A percentile compares a stretch with the other conserved stretches of the same genome.
Evolutionary conservation across 2,113 vertebrate genomes (phyloP).

Genomic region (Scophthalmus maximus): DNA sequence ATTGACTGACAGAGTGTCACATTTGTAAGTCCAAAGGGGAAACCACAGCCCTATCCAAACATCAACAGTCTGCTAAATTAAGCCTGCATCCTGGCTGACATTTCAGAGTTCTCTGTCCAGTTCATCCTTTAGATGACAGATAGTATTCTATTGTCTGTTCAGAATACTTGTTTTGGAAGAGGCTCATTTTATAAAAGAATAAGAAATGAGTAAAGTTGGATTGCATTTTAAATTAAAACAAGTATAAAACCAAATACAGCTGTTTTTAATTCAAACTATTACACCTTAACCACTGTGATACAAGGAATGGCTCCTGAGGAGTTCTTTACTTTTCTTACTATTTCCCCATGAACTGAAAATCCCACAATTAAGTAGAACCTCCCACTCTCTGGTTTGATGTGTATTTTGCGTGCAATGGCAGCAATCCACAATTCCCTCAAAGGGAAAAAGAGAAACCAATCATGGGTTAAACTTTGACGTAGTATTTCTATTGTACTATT

Average conservation of each 20-base stretch:
- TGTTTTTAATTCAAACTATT: not conserved
- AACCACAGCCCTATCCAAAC: slow-evolving; percentile 40
- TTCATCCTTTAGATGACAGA: slow-evolving; percentile 4
- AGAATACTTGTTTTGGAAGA: slow-evolving; percentile 8
- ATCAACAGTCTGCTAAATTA: slow-evolving; percentile 18
- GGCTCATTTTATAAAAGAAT: not conserved
- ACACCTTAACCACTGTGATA: not conserved
- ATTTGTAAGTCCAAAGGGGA: slow-evolving; percentile 23
- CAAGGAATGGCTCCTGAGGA: not conserved
- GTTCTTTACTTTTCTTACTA: not conserved
- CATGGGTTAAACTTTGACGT: slow-evolving; percentile 12
- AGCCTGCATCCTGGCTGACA: slow-evolving; percentile 32
- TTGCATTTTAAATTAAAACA: not conserved
- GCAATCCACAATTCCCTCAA: not conserved
- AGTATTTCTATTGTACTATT: slow-evolving; percentile 29
- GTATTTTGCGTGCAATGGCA: not conserved
- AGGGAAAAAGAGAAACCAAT: slow-evolving; percentile 25
- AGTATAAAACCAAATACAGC: not conserved
- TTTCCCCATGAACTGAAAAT: not conserved
- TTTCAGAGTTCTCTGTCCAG: slow-evolving; percentile 8
- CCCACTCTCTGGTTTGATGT: not conserved
- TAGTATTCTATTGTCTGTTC: slow-evolving; percentile 14
- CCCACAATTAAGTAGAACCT: not conserved
- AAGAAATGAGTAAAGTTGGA: not conserved
- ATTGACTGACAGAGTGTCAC: not conserved